A percentile compares a stretch with the other conserved stretches of the same genome.
phyloP scores from a whole-genome alignment of 1,140 invertebrate genomes.

The Reticulitermes speratus region DNA sequence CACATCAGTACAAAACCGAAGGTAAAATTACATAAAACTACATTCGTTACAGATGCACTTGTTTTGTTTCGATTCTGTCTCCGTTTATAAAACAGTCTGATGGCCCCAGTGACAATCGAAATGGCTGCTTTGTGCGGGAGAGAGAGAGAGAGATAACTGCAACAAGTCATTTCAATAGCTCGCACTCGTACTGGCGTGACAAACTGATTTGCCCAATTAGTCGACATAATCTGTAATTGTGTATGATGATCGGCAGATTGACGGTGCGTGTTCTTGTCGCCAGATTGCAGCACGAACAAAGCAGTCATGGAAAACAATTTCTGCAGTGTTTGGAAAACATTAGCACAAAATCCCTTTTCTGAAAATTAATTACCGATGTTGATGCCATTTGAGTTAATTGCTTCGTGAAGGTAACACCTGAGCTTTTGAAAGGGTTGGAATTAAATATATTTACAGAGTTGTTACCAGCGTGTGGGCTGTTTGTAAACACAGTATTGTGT shows the following conservation, averaged over 20 bases:
- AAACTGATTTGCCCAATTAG: neutral
- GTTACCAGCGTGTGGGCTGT: no score
- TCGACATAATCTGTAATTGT: neutral
- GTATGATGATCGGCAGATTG: neutral
- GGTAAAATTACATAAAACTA: no score
- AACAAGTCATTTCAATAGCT: no score
- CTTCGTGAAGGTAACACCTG: neutral
- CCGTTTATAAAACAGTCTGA: no score
- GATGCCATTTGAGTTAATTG: neutral
- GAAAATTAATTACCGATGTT: neutral
- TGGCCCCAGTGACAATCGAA: neutral
- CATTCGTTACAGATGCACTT: no score
- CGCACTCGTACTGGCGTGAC: neutral
- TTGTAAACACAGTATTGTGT: no score
- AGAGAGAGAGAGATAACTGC: neutral
- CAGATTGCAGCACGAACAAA: neutral
- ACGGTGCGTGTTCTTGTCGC: neutral
- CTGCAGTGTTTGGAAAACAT: neutral
- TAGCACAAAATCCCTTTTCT: neutral
- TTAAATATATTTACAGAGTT: no score
- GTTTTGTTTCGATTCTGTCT: no score
- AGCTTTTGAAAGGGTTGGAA: neutral
- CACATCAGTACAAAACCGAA: no score
- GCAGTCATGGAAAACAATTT: neutral
- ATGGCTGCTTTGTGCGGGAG: neutral